A percentile compares a stretch with the other conserved stretches of the same genome.
phyloP scores from a whole-genome alignment of 2,113 vertebrate genomes.

The Ancistrus triradiatus region DNA sequence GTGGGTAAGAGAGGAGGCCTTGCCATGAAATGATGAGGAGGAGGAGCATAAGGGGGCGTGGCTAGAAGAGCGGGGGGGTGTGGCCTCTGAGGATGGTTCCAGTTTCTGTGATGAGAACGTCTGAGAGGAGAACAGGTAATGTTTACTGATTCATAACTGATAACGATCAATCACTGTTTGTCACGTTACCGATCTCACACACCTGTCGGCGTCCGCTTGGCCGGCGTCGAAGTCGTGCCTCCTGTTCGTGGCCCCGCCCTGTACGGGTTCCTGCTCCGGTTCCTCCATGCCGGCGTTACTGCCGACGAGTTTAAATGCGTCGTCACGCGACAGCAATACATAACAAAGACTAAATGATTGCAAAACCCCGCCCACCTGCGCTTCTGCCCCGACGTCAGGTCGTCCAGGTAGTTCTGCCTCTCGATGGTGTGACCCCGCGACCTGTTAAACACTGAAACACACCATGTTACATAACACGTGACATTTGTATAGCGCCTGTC shows the following conservation, averaged over 20 bases:
- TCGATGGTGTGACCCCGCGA: not conserved
- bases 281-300: conserved; percentile 62
- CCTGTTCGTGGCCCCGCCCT: conserved; percentile 28
- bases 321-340: conserved; percentile 48
- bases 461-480: too few relatives aligned
- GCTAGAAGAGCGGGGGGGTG: not conserved
- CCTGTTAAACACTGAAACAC: not conserved
- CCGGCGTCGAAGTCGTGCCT: not conserved
- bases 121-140: not conserved
- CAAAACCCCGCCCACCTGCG: conserved; percentile 4
- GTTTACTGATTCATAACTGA: too few relatives aligned
- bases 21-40: not conserved
- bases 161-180: too few relatives aligned
- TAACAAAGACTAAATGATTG: not conserved
- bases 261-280: conserved; percentile 43
- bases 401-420: not conserved
- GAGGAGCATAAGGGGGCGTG: not conserved
- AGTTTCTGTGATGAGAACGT: not conserved
- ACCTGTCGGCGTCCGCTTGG: too few relatives aligned
- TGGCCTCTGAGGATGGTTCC: not conserved
- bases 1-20: not conserved
- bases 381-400: not conserved
- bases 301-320: conserved; percentile 49
- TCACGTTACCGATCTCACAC: too few relatives aligned
- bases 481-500: too few relatives aligned